Conservation (phyloP, 2,113 vertebrate genomes). For the Chaetorhynchus papuensis region DNA sequence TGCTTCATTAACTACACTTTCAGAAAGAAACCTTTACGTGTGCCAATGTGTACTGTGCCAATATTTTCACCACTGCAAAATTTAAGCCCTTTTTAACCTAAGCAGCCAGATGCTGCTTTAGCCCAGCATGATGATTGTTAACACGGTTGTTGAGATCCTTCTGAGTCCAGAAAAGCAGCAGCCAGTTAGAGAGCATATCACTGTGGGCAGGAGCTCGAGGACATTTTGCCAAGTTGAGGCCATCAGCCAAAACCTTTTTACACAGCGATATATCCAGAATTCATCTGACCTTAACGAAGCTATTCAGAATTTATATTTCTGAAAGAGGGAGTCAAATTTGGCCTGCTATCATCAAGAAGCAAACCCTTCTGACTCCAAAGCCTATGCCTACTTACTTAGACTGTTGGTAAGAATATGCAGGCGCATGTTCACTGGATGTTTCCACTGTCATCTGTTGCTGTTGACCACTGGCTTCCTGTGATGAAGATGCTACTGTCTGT, state of each 20-base stretch:
- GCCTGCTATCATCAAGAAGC: background rate
- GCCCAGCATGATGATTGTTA: background rate
- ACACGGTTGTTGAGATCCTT: background rate
- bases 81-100: background rate
- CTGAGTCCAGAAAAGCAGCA: background rate
- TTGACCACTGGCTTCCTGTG: conserved; percentile 91
- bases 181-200: background rate
- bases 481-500: conserved; percentile 91
- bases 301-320: background rate
- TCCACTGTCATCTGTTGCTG: conserved; percentile 96
- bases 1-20: background rate
- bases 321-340: background rate
- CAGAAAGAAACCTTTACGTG: background rate
- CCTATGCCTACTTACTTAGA: conserved; percentile 83
- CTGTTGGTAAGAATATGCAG: conserved; percentile 94
- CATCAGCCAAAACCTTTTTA: background rate
- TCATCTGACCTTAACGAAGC: background rate
- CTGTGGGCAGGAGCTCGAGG: background rate
- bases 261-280: background rate
- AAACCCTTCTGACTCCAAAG: background rate
- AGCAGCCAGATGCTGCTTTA: background rate
- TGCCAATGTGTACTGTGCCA: background rate
- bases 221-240: background rate
- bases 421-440: conserved; percentile 84
- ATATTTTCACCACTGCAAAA: background rate